These are phyloP conservation scores for Sapayoa aenigma DNA, from an alignment of 2,113 vertebrate genomes.

Conservation along the genomic window DNA sequence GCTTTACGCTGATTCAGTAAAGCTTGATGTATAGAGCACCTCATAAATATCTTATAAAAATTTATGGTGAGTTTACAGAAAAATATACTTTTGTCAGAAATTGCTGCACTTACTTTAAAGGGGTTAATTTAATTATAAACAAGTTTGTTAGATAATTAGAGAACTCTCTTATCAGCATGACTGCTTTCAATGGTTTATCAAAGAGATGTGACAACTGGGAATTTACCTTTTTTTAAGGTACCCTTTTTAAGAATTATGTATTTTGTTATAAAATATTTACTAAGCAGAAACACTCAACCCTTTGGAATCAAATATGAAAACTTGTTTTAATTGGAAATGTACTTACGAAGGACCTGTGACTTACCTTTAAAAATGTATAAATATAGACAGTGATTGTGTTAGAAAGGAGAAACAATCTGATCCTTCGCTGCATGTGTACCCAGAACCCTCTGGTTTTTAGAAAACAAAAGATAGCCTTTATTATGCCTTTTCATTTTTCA, in stretches of 20 bases:
- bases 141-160: slow-evolving; percentile 15
- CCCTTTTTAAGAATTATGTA: background rate
- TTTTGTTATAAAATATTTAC: background rate
- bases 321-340: background rate
- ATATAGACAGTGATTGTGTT: background rate
- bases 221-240: background rate
- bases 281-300: background rate
- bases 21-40: background rate
- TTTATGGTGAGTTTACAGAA: slow-evolving; percentile 10
- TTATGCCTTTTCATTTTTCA: background rate
- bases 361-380: background rate
- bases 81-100: background rate
- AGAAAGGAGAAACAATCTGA: background rate
- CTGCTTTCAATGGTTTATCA: background rate
- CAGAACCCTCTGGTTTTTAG: background rate
- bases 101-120: background rate
- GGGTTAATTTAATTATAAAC: background rate
- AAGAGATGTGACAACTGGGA: background rate
- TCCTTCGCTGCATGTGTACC: background rate
- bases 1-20: background rate
- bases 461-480: background rate
- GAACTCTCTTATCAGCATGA: background rate
- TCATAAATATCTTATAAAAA: background rate
- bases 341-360: background rate
- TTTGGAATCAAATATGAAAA: background rate